Conservation (phyloP, 2,888 invertebrate species). For the Didymodactylos carnosus region DNA sequence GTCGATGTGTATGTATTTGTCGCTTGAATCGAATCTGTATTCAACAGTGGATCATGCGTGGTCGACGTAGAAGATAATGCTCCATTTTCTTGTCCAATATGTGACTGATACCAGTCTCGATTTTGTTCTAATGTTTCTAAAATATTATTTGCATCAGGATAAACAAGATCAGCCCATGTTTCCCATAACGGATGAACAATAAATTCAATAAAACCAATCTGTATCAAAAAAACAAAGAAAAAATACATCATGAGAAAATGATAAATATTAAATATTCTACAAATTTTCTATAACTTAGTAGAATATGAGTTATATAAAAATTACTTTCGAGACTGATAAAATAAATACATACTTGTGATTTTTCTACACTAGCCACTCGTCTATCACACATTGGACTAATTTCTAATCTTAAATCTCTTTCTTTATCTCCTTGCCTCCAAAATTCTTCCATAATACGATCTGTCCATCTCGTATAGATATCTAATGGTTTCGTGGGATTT, state of each 20-base stretch:
- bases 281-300: no score
- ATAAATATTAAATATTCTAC: background rate
- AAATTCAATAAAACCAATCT: constrained; percentile 96
- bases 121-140: constrained; percentile 93
- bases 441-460: constrained; percentile 90
- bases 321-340: no score
- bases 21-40: no score
- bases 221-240: constrained; percentile 15
- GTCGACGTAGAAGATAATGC: no score
- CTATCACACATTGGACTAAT: constrained; percentile 98
- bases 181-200: constrained; percentile 99
- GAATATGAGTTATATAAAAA: no score
- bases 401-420: constrained; percentile 79
- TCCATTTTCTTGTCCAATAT: no score
- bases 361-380: constrained; percentile 84
- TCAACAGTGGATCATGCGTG: no score
- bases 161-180: constrained; percentile 96
- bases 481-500: constrained; percentile 72
- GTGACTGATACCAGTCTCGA: constrained; percentile 72
- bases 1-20: no score
- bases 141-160: constrained; percentile 94
- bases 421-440: constrained; percentile 90
- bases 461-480: constrained; percentile 80
- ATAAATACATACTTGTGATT: constrained; percentile 60
- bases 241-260: no score